These are phyloP conservation scores for Aplodontia rufa DNA, from an alignment of 2,113 vertebrate genomes.

Conservation along the genomic window DNA sequence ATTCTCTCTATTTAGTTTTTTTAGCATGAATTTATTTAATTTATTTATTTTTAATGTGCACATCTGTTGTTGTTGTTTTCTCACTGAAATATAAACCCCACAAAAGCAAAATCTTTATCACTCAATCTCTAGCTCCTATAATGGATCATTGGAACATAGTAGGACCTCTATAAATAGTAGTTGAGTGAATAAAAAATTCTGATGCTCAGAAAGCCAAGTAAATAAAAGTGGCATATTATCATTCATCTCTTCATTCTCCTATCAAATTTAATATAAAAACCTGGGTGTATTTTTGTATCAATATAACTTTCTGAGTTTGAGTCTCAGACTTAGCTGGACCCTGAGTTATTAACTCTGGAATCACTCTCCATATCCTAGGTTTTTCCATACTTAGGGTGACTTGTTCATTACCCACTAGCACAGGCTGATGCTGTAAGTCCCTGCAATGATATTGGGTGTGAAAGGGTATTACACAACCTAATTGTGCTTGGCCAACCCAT, in stretches of 20 bases:
- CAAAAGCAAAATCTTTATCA: neutral
- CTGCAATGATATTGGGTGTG: too few relatives aligned
- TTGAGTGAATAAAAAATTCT: neutral
- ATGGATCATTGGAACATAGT: fast-evolving
- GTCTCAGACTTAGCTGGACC: neutral
- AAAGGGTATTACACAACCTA: neutral
- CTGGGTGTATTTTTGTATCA: neutral
- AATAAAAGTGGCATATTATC: neutral
- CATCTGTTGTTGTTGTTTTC: neutral
- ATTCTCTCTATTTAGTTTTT: neutral
- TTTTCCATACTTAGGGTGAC: neutral
- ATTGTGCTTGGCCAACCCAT: neutral
- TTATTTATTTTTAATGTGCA: neutral
- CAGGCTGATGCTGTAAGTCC: too few relatives aligned
- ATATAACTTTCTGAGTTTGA: neutral
- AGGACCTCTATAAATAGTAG: neutral
- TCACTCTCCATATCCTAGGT: neutral
- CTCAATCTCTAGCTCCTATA: neutral
- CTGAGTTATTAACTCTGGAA: neutral
- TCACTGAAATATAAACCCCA: neutral
- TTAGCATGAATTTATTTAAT: neutral
- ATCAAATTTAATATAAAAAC: neutral
- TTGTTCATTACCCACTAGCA: neutral
- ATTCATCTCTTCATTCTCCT: too few relatives aligned
- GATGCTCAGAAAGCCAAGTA: neutral